A percentile compares a stretch with the other conserved stretches of the same genome.
Evolutionary conservation across 2,888 invertebrate species (phyloP).

Genomic region (Slavum lentiscoides): DNA sequence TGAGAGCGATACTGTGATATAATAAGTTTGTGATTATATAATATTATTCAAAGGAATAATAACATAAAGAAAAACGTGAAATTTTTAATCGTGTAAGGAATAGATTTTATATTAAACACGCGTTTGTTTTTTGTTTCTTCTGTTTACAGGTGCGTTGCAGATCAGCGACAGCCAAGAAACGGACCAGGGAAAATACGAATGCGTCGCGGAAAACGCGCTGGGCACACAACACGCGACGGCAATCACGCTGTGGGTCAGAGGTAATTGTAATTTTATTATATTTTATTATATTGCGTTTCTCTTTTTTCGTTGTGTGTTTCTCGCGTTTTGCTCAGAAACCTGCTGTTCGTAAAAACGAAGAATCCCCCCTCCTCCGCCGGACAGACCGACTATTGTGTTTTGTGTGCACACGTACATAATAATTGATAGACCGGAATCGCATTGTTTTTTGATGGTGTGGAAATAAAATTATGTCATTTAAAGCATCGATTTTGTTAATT

Average conservation of each 20-base stretch:
- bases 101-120: too few relatives aligned
- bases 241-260: constrained; percentile 90
- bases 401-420: too few relatives aligned
- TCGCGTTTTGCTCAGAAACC: neutral
- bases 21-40: too few relatives aligned
- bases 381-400: too few relatives aligned
- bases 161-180: constrained; percentile 86
- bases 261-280: too few relatives aligned
- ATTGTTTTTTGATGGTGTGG: too few relatives aligned
- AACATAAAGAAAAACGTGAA: neutral
- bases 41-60: too few relatives aligned
- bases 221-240: constrained; percentile 92
- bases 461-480: too few relatives aligned
- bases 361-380: neutral
- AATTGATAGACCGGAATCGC: constrained; percentile 15
- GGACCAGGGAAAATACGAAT: constrained; percentile 95
- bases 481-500: too few relatives aligned
- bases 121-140: neutral
- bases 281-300: too few relatives aligned
- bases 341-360: constrained; percentile 15
- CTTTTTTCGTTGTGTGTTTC: neutral
- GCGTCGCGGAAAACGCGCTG: constrained; percentile 89
- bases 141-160: constrained; percentile 75
- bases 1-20: too few relatives aligned
- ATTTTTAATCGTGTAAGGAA: neutral